Percentiles rank a stretch among this genome's conserved stretches.
Evolutionary conservation across 2,888 invertebrate genomes (phyloP).

Genomic region (Ichneumon xanthorius): DNA sequence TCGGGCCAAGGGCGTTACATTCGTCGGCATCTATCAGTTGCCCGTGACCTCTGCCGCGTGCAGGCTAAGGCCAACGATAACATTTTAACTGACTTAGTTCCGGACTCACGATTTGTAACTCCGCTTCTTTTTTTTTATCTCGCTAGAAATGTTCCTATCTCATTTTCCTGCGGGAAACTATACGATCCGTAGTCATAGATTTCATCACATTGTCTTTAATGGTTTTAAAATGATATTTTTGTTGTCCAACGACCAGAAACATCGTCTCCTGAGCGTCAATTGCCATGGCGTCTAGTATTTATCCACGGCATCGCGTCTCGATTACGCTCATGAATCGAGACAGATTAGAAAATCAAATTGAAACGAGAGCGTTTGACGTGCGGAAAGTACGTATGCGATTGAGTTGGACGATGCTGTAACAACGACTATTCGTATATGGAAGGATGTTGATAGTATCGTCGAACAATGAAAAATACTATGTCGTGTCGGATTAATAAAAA

Average conservation of each 20-base stretch:
- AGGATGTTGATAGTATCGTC: not conserved
- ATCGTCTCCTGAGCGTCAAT: not conserved
- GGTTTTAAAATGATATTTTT: not conserved
- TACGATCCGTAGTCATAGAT: not conserved
- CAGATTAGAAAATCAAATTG: constrained; percentile 10
- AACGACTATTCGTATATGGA: not conserved
- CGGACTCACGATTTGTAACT: not conserved
- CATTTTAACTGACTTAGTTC: constrained; percentile 6
- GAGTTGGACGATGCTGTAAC: not conserved
- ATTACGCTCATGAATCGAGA: not conserved
- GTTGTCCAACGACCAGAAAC: not conserved
- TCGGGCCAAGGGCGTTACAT: constrained; percentile 29
- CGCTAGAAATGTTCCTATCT: not conserved
- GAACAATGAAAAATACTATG: not conserved
- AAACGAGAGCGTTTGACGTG: not conserved
- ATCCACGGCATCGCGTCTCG: not conserved
- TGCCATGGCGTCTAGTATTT: constrained; percentile 9
- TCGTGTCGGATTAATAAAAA: not conserved
- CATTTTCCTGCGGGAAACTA: not conserved
- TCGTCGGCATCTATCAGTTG: constrained; percentile 1
- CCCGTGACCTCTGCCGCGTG: constrained; percentile 51
- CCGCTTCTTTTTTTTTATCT: not conserved
- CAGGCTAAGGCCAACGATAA: constrained; percentile 48
- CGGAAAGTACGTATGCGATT: not conserved
- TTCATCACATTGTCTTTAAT: not conserved